Percentiles rank a stretch among this genome's conserved stretches.
Evolutionary conservation across 2,797 vertebrate species (phyloP).

Genomic region (Megalops cyprinoides): DNA sequence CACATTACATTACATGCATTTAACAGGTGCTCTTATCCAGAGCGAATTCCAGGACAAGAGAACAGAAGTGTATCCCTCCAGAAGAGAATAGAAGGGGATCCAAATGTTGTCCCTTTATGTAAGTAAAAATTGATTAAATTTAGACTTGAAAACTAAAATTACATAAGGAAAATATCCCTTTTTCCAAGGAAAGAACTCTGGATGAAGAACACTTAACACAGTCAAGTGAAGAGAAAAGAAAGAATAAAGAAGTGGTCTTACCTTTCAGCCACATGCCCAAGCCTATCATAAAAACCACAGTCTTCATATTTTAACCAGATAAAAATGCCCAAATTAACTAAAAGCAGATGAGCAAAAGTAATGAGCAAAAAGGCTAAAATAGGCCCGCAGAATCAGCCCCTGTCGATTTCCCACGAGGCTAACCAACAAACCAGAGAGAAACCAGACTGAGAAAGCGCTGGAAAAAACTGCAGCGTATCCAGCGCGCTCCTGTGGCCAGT

Average conservation of each 20-base stretch:
- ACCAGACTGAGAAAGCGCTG: slow-evolving; percentile 44
- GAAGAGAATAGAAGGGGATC: too few relatives aligned
- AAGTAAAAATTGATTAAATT: too few relatives aligned
- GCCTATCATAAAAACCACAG: slow-evolving; percentile 62
- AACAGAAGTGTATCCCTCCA: too few relatives aligned
- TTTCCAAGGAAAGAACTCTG: neutral
- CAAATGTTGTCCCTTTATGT: too few relatives aligned
- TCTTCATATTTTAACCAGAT: slow-evolving; percentile 66
- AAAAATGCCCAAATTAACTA: neutral
- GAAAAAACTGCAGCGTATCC: slow-evolving; percentile 40
- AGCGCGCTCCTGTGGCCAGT: slow-evolving; percentile 59
- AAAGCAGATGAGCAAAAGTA: neutral
- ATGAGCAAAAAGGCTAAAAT: neutral
- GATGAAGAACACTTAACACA: too few relatives aligned
- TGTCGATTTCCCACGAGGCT: slow-evolving; percentile 45
- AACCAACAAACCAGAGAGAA: slow-evolving; percentile 19
- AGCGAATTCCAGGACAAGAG: too few relatives aligned
- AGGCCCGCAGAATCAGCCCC: neutral
- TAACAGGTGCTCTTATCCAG: too few relatives aligned
- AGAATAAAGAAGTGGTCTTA: slow-evolving; percentile 55
- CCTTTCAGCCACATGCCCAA: slow-evolving; percentile 70
- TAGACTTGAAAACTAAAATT: neutral
- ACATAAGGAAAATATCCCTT: neutral
- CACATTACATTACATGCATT: too few relatives aligned
- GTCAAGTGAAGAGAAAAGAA: neutral